These are phyloP conservation scores for Bubo bubo DNA, from an alignment of 2,113 vertebrate genomes.

Conservation along the genomic window DNA sequence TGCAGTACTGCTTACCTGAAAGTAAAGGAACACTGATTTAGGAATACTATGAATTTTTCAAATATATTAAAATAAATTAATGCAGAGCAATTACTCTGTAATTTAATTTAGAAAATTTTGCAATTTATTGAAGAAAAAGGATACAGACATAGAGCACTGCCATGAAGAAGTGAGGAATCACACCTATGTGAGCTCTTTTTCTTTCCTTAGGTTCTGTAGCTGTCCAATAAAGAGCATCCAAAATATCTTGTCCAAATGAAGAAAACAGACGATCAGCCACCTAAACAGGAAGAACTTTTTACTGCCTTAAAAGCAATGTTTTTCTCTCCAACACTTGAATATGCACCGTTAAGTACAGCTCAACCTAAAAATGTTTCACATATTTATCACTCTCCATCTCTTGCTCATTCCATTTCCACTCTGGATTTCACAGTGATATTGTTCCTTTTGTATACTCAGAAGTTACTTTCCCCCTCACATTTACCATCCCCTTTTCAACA, in stretches of 20 bases:
- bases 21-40: background rate
- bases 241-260: conserved; percentile 96
- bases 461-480: background rate
- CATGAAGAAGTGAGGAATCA: conserved; percentile 97
- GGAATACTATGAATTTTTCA: background rate
- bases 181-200: conserved; percentile 92
- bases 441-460: background rate
- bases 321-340: background rate
- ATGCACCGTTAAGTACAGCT: background rate
- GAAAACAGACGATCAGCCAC: conserved; percentile 98
- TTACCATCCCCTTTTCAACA: background rate
- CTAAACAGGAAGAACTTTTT: conserved; percentile 69
- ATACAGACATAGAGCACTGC: conserved; percentile 98
- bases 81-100: background rate
- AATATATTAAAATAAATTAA: background rate
- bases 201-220: conserved; percentile 96
- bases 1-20: background rate
- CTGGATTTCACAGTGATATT: background rate
- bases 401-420: background rate
- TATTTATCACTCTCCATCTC: background rate
- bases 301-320: background rate
- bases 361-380: background rate
- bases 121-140: conserved; percentile 71
- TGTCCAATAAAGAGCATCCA: conserved; percentile 98
- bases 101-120: background rate